Base-by-base conservation (phyloP, 2,113 vertebrate genomes). In the Pelusios castaneus region DNA sequence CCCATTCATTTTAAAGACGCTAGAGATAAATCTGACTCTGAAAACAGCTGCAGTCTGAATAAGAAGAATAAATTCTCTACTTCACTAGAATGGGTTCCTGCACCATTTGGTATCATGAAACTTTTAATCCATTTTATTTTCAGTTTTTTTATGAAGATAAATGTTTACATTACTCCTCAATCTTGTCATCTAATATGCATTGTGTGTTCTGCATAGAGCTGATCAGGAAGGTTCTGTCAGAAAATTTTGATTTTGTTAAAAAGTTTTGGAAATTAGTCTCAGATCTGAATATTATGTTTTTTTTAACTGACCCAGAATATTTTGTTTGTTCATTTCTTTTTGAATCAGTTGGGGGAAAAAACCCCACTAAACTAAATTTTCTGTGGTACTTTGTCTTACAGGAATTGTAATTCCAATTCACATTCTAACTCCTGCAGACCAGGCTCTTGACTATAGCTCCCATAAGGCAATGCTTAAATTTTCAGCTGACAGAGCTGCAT, bases 1-100 rank as follows among this genome's bases (percentile, higher is more conserved):
- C 29, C 29, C 95, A 91, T 94, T 97, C 94, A 97, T 96, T 91
- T 82, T 80, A 38, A 43, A 83, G 80, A 78, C 81, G 41, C 58
- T 82, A 47, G 5, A 54, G 38, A 60, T 84, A 70, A 86, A 83
- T 49, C 34, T 47, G 88, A 14, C 9, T 24, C 75, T 56, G 80
- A 89, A 82, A 92, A 10, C 82, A 92, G 67, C n/a, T 51, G 29
- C 31, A 31, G 58, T 17, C 45, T 13, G 88, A 90, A 87, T 43
- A 92, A 56, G 83, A 87, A 73, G 88, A 95, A 93, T 38, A 56
- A 31, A 79, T 47, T 49, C 89, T 86, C 25, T 19, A 54, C 6
- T 79, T 88, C 22, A 41, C 41, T 10, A 9, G 89, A 91, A 81
- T 49, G 80, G 9, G 79, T 94, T 91, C 43, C 83, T 88, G 47